Percentiles rank a stretch among this genome's conserved stretches.
Conservation (phyloP, 2,113 vertebrate species). For the Callorhinus ursinus region DNA sequence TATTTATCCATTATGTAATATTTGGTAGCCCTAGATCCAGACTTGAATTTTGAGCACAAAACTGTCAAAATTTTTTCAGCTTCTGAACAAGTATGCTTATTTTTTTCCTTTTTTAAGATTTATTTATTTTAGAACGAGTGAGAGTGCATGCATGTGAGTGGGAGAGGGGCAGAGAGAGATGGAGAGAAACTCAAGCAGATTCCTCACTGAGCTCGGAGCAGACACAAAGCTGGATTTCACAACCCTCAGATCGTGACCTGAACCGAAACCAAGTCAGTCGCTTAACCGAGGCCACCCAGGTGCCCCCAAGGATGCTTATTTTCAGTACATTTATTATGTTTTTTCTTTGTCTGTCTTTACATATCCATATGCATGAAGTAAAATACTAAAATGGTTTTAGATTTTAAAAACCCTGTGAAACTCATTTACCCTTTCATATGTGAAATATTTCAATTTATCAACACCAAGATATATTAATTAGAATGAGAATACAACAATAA, state of each 20-base stretch:
- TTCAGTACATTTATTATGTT: background rate
- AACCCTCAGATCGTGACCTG: background rate
- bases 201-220: background rate
- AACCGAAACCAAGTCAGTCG: fast-evolving
- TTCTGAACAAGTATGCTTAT: background rate
- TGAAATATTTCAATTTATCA: constrained; percentile 23
- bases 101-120: background rate
- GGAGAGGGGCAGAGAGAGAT: background rate
- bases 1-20: background rate
- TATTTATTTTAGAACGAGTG: background rate
- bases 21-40: background rate
- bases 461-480: background rate
- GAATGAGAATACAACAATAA: background rate
- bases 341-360: background rate
- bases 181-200: background rate
- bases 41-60: constrained; percentile 39
- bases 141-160: background rate
- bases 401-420: background rate
- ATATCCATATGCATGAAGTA: background rate
- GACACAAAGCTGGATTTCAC: background rate
- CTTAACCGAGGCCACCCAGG: background rate
- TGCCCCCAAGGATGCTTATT: background rate
- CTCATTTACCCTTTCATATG: background rate
- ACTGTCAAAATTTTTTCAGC: background rate
- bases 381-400: background rate